These are phyloP conservation scores for Chouioia cunea DNA, from an alignment of 2,888 invertebrate species.

Conservation along the genomic window DNA sequence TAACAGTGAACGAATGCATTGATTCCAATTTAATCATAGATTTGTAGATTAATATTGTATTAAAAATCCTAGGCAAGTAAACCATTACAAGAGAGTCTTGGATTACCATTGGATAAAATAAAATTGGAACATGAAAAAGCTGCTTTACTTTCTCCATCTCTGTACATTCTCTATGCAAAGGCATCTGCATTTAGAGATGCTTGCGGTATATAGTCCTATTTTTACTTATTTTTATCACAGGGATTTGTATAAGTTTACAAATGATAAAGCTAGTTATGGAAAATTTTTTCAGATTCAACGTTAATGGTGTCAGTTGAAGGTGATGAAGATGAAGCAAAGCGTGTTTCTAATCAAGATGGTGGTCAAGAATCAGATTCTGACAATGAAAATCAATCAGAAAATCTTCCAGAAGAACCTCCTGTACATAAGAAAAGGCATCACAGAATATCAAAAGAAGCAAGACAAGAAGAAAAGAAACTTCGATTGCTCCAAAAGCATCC, in stretches of 20 bases:
- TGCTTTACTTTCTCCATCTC: slow-evolving; percentile 81
- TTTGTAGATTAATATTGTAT: slow-evolving; percentile 1
- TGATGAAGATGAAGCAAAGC: slow-evolving; percentile 71
- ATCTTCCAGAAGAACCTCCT: slow-evolving; percentile 69
- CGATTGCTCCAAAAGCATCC: slow-evolving; percentile 81
- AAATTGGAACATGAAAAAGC: slow-evolving; percentile 83
- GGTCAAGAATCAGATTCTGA: slow-evolving; percentile 80
- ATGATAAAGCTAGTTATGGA: background rate
- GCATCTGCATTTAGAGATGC: slow-evolving; percentile 85
- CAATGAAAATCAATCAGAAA: slow-evolving; percentile 71
- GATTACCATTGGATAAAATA: slow-evolving; percentile 83
- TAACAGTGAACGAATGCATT: slow-evolving; percentile 14
- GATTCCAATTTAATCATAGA: too few relatives aligned
- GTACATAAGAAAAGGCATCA: slow-evolving; percentile 77
- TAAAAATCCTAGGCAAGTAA: slow-evolving; percentile 77
- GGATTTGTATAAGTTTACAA: too few relatives aligned
- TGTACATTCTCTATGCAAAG: slow-evolving; percentile 91
- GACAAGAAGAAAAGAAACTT: slow-evolving; percentile 77
- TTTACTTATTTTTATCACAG: too few relatives aligned
- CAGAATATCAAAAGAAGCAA: slow-evolving; percentile 75
- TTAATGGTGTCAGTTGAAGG: slow-evolving; percentile 69
- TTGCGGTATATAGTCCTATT: slow-evolving; percentile 69
- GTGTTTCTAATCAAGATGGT: slow-evolving; percentile 69
- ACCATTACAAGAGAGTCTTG: slow-evolving; percentile 90
- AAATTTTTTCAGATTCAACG: slow-evolving; percentile 54